Evolutionary conservation across 2,113 vertebrate species (phyloP).

Genomic region (Chaetops frenatus): DNA sequence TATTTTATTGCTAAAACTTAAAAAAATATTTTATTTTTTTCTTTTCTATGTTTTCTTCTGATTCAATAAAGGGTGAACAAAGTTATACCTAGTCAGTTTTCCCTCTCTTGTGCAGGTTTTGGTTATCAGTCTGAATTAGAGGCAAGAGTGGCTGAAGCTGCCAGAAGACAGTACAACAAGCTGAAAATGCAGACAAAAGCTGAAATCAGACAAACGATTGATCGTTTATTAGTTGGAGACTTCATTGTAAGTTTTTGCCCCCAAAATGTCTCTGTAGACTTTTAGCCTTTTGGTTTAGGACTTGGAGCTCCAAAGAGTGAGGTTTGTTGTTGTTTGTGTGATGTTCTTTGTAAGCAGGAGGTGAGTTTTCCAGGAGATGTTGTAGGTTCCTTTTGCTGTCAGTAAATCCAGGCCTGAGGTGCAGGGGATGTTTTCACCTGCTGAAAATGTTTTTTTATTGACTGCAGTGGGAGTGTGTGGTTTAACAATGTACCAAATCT

Average conservation of each 20-base stretch:
- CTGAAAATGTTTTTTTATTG: not conserved
- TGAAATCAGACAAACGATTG: constrained; percentile 94
- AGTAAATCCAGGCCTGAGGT: not conserved
- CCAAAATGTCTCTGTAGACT: not conserved
- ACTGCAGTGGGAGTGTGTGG: not conserved
- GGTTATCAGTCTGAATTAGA: constrained; percentile 98
- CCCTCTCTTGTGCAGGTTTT: constrained; percentile 76
- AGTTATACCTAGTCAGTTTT: not conserved
- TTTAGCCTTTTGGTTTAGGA: not conserved
- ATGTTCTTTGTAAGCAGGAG: not conserved
- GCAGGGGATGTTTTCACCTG: not conserved
- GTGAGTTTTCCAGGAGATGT: not conserved
- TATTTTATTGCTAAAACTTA: not conserved
- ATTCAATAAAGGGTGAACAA: not conserved
- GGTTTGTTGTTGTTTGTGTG: not conserved
- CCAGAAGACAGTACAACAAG: constrained; percentile 94
- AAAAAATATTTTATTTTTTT: not conserved
- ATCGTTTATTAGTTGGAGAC: constrained; percentile 92
- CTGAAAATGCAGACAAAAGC: constrained; percentile 98
- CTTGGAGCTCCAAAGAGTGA: not conserved
- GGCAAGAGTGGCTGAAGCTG: constrained; percentile 89
- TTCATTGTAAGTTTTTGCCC: constrained; percentile 87
- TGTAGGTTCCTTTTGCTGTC: not conserved
- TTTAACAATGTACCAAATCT: not conserved
- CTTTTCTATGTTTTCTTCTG: not conserved